Base-by-base conservation (phyloP, 2,888 invertebrate genomes). In the Artemia sp. region DNA sequence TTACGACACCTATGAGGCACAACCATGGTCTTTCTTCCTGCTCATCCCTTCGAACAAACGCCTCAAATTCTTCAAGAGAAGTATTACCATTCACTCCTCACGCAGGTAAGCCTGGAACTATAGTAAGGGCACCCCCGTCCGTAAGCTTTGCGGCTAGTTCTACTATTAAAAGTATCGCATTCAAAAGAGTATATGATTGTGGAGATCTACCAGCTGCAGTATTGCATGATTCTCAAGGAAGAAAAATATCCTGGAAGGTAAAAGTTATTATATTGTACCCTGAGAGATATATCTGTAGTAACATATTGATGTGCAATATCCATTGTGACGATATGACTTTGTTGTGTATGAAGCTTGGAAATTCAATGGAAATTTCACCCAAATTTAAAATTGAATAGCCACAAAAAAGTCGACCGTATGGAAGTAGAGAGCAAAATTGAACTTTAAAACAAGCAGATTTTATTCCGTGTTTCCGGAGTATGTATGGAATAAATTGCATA, bases 161-260 rank as follows among this genome's bases (percentile, higher is more conserved):
- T 19, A 8, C 24, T 19, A 58, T 24, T n/a, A n/a, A 58, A 24
- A 58, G 64, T 10, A 2, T 58, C 8, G 64, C 64, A 24, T 58
- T 58, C 24, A 58, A 10, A 58, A n/a, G 64, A 8, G 64, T 58
- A 19, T 58, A 58, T 24, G 64, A 58, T 24, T 58, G 64, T 58
- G 64, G 64, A 24, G 64, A 58, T 58, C 64, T 58, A 19, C 64
- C 64, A 8, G 64, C 64, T 19, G 24, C 64, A 58, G 64, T 58
- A 10, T 10, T 58, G n/a, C 64, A 58, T 24, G 64, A 58, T 10
- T 19, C 64, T 58, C 64, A 58, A 24, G 64, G 64, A 58, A 58
- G 64, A 24, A 58, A 58, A 10, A 58, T 58, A 10, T 58, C 64
- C 9, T 58, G 64, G 64, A 58, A 58, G 24, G 64, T 58, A 58